Conservation (phyloP, 1,140 invertebrate genomes). For the Drosophila chauvacae region DNA sequence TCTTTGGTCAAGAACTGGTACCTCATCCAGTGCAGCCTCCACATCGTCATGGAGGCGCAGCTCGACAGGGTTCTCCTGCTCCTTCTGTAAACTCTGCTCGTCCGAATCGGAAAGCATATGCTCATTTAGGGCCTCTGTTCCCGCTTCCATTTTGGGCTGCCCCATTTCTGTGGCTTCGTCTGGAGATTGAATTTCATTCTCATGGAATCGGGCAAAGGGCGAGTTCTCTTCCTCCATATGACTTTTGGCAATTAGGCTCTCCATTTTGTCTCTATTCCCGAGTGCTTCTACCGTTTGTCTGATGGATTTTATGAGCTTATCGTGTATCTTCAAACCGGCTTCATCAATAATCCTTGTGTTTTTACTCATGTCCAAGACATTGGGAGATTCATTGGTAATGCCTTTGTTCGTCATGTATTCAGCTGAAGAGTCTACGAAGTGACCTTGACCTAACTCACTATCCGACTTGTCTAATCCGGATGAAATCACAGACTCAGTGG, state of each 20-base stretch:
- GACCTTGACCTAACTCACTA: background rate
- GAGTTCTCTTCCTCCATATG: background rate
- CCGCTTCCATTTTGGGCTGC: background rate
- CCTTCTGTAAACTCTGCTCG: background rate
- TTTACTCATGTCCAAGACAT: constrained; percentile 11
- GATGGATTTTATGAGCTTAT: constrained; percentile 29
- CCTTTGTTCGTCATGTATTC: background rate
- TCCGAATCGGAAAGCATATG: background rate
- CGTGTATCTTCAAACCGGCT: background rate
- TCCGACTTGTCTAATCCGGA: background rate
- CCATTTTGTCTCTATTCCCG: constrained; percentile 5
- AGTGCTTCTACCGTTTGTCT: constrained; percentile 17
- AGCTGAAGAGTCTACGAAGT: background rate
- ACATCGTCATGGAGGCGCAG: constrained; percentile 13
- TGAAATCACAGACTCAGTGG: background rate
- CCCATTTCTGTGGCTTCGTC: constrained; percentile 5
- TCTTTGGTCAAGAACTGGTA: background rate
- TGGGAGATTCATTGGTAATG: background rate
- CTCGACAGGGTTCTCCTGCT: background rate
- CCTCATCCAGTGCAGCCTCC: constrained; percentile 6
- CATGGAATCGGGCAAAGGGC: background rate
- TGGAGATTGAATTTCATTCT: background rate
- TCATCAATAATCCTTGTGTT: background rate
- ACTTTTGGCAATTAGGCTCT: constrained; percentile 11
- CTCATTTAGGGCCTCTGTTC: background rate